Evolutionary conservation across 2,113 vertebrate species (phyloP).

Genomic region (Cisticola juncidis): DNA sequence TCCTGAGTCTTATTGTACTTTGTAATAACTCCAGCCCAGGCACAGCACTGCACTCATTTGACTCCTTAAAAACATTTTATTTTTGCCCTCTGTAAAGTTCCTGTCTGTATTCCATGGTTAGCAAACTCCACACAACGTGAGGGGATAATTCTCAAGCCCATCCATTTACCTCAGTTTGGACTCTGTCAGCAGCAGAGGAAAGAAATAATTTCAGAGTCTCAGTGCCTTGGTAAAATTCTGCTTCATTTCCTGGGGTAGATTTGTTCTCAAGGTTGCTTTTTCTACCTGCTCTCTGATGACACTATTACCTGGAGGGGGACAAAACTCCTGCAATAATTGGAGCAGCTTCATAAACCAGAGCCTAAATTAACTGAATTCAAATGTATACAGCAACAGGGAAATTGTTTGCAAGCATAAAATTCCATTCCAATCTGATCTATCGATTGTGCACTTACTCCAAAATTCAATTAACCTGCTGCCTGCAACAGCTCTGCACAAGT

Average conservation of each 20-base stretch:
- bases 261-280: background rate
- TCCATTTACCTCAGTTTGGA: background rate
- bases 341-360: background rate
- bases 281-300: background rate
- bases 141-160: background rate
- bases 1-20: background rate
- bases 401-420: background rate
- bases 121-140: background rate
- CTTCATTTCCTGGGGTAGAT: background rate
- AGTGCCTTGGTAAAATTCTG: background rate
- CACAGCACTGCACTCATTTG: background rate
- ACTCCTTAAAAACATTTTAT: background rate
- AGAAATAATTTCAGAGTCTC: background rate
- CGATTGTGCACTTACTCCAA: background rate
- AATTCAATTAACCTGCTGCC: constrained; percentile 26
- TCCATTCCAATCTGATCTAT: background rate
- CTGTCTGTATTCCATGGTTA: background rate
- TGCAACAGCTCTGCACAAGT: background rate
- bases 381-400: background rate
- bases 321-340: background rate
- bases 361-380: background rate
- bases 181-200: background rate
- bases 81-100: background rate
- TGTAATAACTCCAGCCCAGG: background rate
- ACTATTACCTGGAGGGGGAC: background rate